phyloP scores from a whole-genome alignment of 2,113 vertebrate species.

The Corydoras maculifer region DNA sequence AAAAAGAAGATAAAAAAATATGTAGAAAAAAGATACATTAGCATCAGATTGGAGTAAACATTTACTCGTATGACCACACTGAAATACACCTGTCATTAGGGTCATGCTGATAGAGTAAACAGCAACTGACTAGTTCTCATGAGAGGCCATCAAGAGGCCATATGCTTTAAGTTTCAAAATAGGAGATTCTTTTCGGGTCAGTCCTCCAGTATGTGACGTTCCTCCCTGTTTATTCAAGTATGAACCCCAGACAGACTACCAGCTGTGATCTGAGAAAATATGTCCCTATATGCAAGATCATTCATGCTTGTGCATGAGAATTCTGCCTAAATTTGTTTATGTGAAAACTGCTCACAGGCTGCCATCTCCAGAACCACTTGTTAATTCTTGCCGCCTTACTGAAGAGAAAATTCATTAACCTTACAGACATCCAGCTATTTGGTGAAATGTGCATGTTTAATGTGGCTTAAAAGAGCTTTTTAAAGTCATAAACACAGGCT shows the following conservation, averaged over 20 bases:
- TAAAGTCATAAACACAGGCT: conserved; percentile 63
- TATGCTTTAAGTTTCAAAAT: neutral
- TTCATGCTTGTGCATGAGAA: conserved; percentile 37
- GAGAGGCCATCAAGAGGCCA: conserved; percentile 2
- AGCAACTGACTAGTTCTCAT: conserved; percentile 22
- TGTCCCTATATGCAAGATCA: conserved; percentile 36
- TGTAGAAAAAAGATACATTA: too few species aligned
- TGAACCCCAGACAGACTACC: conserved; percentile 46
- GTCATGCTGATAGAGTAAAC: conserved; percentile 10
- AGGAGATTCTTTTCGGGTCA: conserved; percentile 13
- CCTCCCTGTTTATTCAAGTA: conserved; percentile 42
- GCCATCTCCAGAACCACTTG: conserved; percentile 59
- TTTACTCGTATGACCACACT: neutral
- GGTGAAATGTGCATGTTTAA: conserved; percentile 68
- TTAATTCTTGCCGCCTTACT: conserved; percentile 61
- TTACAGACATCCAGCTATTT: conserved; percentile 58
- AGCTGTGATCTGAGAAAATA: conserved; percentile 53
- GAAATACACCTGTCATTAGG: neutral
- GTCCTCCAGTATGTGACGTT: conserved; percentile 35
- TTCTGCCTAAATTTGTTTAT: conserved; percentile 60
- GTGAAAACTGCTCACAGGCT: conserved; percentile 47
- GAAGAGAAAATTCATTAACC: conserved; percentile 72
- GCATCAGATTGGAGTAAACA: too few species aligned
- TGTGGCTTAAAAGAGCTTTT: conserved; percentile 71
- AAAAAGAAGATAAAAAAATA: too few species aligned